These are phyloP conservation scores for Calliopum simillimum DNA, from an alignment of 2,888 invertebrate species.

Conservation along the genomic window DNA sequence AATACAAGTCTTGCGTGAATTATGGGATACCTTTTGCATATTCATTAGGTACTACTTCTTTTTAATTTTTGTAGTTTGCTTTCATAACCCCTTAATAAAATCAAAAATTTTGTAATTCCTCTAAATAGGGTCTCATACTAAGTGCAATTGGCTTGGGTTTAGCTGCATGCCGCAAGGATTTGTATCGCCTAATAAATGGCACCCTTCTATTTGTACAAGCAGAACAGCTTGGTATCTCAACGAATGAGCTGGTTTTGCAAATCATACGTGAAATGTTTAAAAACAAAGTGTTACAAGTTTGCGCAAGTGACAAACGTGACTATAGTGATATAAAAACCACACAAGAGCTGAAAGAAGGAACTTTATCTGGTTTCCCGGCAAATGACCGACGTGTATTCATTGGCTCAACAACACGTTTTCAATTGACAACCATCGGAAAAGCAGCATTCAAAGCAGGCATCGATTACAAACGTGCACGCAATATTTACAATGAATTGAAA, in stretches of 20 bases:
- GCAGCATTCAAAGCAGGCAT: slow-evolving; percentile 91
- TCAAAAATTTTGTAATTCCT: neutral
- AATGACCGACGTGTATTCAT: slow-evolving; percentile 57
- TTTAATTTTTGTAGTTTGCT: neutral
- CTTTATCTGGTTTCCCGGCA: slow-evolving; percentile 18
- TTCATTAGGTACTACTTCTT: too few species aligned
- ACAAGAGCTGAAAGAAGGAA: slow-evolving; percentile 55
- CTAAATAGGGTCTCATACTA: slow-evolving; percentile 71
- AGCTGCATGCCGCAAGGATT: slow-evolving; percentile 69
- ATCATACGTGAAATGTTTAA: slow-evolving; percentile 65
- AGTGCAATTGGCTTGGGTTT: slow-evolving; percentile 77
- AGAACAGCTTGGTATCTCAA: slow-evolving; percentile 57
- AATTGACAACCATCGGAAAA: slow-evolving; percentile 77
- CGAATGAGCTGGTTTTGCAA: slow-evolving; percentile 56
- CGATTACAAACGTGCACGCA: slow-evolving; percentile 77
- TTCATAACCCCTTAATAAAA: too few species aligned
- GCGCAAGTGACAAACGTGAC: slow-evolving; percentile 44
- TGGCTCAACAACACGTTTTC: slow-evolving; percentile 68
- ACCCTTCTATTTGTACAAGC: slow-evolving; percentile 78
- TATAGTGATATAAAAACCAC: slow-evolving; percentile 58
- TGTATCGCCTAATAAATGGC: slow-evolving; percentile 70
- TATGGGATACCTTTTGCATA: too few species aligned
- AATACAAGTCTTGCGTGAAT: too few species aligned
- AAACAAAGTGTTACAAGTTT: slow-evolving; percentile 60
- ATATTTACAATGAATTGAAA: slow-evolving; percentile 80